Base-by-base conservation (phyloP, 2,888 invertebrate genomes). In the Calameuta idolon region DNA sequence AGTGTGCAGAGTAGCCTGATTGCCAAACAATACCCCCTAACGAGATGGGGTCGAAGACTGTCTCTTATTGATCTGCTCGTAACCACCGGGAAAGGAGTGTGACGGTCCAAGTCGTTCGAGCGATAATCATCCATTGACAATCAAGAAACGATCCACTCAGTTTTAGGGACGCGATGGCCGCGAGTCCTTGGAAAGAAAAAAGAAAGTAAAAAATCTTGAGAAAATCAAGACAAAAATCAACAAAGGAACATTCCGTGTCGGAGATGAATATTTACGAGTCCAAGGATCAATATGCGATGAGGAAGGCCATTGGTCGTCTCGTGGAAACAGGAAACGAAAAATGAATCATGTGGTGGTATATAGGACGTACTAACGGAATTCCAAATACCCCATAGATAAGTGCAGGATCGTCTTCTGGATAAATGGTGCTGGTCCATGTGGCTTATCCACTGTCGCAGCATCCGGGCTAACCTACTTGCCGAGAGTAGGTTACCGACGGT, bases 21-120 rank as follows among this genome's bases (percentile, higher is more conserved):
- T 88, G 87, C 85, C 83, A 87, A 87, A 89, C 89, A 88, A 88
- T 89, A 87, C 87, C 85, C 86, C 82, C 84, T 87, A 87, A 87
- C 87, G 87, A 87, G 86, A 84, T 84, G 85, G 85, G 86, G 86
- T 86, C 86, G 87, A 89, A 88, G 84, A 85, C 86, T 87, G 86
- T 86, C 87, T 89, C 86, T 87, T 87, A 89, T 87, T 86, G 86
- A 87, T 88, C 84, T 83, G 55, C 23, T 55, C 23, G 55, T 55
- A 55, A 55, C 55, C 55, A 9, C 23, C 55, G 9, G 55, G 55
- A 55, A 55, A 55, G 23, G 23, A 55, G 55, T 55, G 2, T 15
- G 55, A 55, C 2, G 23, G 55, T 55, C 23, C 55, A 55, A 55
- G 55, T 55, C 9, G 5, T 1, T 55, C 23, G 55, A 55, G 0